Conservation (phyloP, 2,888 invertebrate species). For the Thymelicus lineola region DNA sequence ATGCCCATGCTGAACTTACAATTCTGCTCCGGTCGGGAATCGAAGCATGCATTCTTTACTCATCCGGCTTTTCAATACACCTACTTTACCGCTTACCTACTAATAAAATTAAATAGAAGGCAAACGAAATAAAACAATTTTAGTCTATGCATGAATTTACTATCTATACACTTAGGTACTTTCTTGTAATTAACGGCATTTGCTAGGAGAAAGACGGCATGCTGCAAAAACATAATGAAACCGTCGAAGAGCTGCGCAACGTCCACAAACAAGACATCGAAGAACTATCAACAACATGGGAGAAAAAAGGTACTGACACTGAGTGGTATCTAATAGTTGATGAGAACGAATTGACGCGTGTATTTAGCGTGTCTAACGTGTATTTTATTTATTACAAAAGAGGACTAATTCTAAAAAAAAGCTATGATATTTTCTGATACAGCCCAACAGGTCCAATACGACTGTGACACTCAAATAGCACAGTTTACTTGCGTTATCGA, state of each 20-base stretch:
- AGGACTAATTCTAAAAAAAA: no score
- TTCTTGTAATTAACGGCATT: constrained; percentile 13
- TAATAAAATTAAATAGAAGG: background rate
- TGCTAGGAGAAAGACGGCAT: constrained; percentile 67
- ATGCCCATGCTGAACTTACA: no score
- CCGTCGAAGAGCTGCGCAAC: constrained; percentile 56
- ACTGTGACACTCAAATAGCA: constrained; percentile 72
- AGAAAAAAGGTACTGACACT: constrained; percentile 67
- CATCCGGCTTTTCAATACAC: no score
- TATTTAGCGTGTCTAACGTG: no score
- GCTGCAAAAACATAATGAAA: constrained; percentile 59
- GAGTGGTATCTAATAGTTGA: no score
- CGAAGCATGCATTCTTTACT: no score
- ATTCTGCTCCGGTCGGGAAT: no score
- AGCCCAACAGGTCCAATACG: constrained; percentile 71
- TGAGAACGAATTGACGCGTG: no score
- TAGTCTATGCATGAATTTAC: background rate
- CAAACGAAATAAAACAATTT: constrained; percentile 9
- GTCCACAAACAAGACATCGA: constrained; percentile 66
- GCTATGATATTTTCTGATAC: background rate
- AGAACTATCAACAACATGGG: constrained; percentile 57
- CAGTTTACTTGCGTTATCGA: constrained; percentile 71
- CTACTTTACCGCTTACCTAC: no score
- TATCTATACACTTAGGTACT: background rate
- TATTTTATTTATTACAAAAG: no score